Evolutionary conservation across 2,888 invertebrate genomes (phyloP), one percentile per base, ranked within the genome.

Genomic region (Sepiola atlantica): DNA sequence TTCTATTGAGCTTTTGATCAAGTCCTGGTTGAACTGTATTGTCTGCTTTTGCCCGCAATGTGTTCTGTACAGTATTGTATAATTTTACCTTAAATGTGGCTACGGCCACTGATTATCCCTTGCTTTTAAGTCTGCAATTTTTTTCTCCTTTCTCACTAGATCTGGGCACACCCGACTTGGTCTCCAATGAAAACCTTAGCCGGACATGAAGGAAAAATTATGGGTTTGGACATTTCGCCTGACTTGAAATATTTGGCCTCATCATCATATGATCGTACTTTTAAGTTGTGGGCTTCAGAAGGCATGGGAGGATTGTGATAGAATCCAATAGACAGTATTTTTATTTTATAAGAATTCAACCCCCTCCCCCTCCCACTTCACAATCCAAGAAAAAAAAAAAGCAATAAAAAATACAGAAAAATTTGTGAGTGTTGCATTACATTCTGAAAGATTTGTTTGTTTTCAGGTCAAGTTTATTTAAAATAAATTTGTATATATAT

Each of bases 121-220:
- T 77, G 28, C 14, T 10, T 77, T 77, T 6, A 57, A 20, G 2
- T 55, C 21, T 55, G 16, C 20, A 57, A 24, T 57, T 32, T 91
- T 91, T n/a, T 91, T 35, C 24, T 91, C 28, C 95, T 94, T 94
- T 94, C 95, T 94, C 96, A n/a, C 45, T 96, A 98, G 98, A 98
- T 99, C 93, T 99, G 99, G 99, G 98, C 99, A 0, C 98, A 98
- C 97, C 98, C 99, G 95, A 99, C 99, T 0, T 99, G 99, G 99
- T 99, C 99, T 96, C 99, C 99, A 0, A 98, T 99, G n/a, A 98
- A 99, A 96, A 99, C 99, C 0, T 98, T 99, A 35, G 98, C 98
- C 18, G 99, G 99, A 0, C 99, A 99, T 96, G 99, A 99, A 97
- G 99, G 99, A 28, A 99, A 99, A 98, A 98, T 99, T n/a, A 99